Conservation (phyloP, 1,140 invertebrate genomes). For the Habropoda laboriosa region DNA sequence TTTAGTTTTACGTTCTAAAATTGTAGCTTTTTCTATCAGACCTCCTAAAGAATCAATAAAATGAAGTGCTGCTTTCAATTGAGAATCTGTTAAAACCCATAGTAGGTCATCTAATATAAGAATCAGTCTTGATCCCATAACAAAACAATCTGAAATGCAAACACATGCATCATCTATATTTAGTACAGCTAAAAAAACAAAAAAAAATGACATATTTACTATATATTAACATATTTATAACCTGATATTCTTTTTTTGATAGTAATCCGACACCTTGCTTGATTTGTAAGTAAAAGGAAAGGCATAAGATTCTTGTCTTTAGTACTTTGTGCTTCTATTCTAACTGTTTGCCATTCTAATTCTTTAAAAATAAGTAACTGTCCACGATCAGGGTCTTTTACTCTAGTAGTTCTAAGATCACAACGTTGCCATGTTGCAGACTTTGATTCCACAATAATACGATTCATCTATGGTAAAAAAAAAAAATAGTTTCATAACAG, state of each 20-base stretch:
- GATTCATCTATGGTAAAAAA: constrained; percentile 87
- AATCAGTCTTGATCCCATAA: constrained; percentile 95
- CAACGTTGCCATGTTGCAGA: constrained; percentile 93
- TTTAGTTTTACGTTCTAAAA: constrained; percentile 92
- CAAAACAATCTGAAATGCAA: constrained; percentile 90
- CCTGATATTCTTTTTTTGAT: constrained; percentile 97
- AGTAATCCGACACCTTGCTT: constrained; percentile 96
- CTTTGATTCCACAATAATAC: constrained; percentile 95
- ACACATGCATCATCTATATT: constrained; percentile 25
- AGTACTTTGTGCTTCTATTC: constrained; percentile 95
- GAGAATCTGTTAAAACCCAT: constrained; percentile 99
- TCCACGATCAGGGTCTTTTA: constrained; percentile 93
- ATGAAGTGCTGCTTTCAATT: constrained; percentile 96
- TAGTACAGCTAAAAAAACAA: neutral
- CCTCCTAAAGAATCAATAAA: constrained; percentile 95
- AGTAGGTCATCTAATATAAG: constrained; percentile 97
- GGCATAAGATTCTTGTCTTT: constrained; percentile 92
- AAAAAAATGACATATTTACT: neutral
- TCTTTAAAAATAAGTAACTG: constrained; percentile 99
- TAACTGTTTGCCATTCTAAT: constrained; percentile 97
- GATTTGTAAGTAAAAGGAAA: constrained; percentile 95
- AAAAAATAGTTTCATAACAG: constrained; percentile 32
- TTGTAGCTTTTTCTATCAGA: constrained; percentile 91
- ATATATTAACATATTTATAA: constrained; percentile 74
- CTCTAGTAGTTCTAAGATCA: constrained; percentile 92